Evolutionary conservation across 2,888 invertebrate species (phyloP), one percentile per base, ranked within the genome.

Genomic region (Boloria euphrosyne): DNA sequence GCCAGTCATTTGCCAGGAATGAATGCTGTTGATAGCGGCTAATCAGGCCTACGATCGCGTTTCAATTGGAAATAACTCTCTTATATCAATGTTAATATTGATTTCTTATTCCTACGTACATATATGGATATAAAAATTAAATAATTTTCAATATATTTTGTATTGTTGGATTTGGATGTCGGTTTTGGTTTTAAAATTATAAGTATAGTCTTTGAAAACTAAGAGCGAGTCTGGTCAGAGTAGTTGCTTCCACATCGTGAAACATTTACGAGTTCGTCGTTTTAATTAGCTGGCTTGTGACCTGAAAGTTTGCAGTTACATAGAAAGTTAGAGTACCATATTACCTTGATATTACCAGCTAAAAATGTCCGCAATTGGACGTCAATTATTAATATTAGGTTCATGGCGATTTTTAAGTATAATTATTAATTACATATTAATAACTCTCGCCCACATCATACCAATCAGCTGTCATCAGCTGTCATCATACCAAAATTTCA

Each of bases 201-300:
- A 53, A 66, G 61, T 16, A 47, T 18, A 57, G 57, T 44, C 46
- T 66, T 66, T 62, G 61, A 57, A 50, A 60, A 69, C 73, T 84
- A 79, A 86, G 74, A 76, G 78, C 78, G 78, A 80, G 79, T 82
- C 74, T 78, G 75, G 74, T 76, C 76, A 75, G 79, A 84, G 85
- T 83, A 84, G 84, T 85, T 82, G 83, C 80, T 80, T 83, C 78
- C 80, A 77, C 80, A 78, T 79, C 80, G 81, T 77, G 73, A 74
- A 70, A 73, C 71, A 80, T 79, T 77, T 78, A 74, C 77, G 79
- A 65, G 52, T 65, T 59, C 47, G 52, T 75, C 76, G 80, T 81
- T 82, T 84, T 87, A 87, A 89, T 87, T 87, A 88, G 83, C 81
- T 79, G 73, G 78, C 75, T 78, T 69, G 75, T 77, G 75, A 78